These are phyloP conservation scores for Girardia tigrina DNA, from an alignment of 2,888 invertebrate species.

Conservation along the genomic window DNA sequence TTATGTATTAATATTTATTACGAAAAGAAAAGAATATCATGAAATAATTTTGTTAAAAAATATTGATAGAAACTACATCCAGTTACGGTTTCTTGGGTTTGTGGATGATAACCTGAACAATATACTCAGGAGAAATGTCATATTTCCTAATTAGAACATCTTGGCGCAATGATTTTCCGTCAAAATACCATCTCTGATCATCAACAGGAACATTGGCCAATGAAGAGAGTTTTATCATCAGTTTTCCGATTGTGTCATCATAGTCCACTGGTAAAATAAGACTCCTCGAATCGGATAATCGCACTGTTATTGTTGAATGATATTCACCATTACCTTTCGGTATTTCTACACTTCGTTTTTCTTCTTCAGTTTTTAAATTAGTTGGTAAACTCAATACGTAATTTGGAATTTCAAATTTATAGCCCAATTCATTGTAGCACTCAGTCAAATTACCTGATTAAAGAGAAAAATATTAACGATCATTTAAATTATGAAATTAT, in stretches of 20 bases:
- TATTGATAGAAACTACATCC: no score
- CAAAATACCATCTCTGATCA: constrained; percentile 16
- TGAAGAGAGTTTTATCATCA: neutral
- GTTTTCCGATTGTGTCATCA: neutral
- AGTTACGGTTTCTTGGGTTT: constrained; percentile 1
- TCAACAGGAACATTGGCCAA: neutral
- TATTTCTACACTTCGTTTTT: neutral
- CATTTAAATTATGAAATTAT: no score
- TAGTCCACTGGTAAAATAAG: neutral
- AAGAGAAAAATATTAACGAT: neutral
- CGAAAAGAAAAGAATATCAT: no score
- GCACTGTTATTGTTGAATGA: neutral
- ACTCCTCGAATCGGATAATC: neutral
- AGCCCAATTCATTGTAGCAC: neutral
- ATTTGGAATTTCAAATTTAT: constrained; percentile 14
- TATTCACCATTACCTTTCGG: neutral
- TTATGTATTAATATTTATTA: no score
- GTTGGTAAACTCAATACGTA: neutral
- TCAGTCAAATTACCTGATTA: constrained; percentile 17
- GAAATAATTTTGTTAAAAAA: no score
- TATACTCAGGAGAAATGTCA: neutral
- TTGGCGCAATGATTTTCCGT: neutral
- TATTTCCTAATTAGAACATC: constrained; percentile 12
- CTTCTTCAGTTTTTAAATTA: constrained; percentile 6
- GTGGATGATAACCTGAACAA: constrained; percentile 5